These are phyloP conservation scores for Corbicula japonica DNA, from an alignment of 2,888 invertebrate genomes.

Conservation along the genomic window DNA sequence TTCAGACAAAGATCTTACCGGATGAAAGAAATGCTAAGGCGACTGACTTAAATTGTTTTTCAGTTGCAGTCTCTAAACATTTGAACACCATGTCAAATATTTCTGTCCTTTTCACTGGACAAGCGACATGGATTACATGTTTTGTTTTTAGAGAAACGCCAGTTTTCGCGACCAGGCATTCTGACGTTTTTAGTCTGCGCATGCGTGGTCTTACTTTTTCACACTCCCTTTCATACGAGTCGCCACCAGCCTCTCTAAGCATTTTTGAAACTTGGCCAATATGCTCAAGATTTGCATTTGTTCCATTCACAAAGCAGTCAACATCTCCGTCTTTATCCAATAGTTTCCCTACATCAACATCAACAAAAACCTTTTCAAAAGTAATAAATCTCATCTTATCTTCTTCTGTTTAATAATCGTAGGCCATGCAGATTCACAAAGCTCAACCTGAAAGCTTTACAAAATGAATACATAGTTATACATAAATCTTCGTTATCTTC, in stretches of 20 bases:
- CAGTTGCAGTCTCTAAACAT: background rate
- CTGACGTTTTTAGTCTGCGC: background rate
- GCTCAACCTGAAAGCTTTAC: no score
- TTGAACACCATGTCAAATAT: background rate
- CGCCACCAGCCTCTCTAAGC: background rate
- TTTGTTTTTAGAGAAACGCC: background rate
- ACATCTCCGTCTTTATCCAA: background rate
- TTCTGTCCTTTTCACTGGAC: background rate
- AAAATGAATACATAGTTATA: no score
- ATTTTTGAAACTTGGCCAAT: background rate
- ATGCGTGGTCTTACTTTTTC: background rate
- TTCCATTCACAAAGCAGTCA: conserved; percentile 4
- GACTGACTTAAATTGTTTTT: background rate
- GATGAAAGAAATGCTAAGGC: background rate
- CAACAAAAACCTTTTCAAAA: conserved; percentile 3
- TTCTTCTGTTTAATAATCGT: no score
- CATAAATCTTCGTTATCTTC: no score
- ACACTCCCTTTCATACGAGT: background rate
- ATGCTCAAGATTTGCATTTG: background rate
- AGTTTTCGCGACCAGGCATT: background rate
- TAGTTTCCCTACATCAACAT: background rate
- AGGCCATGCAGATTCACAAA: no score
- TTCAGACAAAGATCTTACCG: no score
- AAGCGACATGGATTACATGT: conserved; percentile 1
- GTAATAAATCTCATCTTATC: background rate